Base-by-base conservation (phyloP, 2,797 vertebrate genomes). In the Alauda arvensis region DNA sequence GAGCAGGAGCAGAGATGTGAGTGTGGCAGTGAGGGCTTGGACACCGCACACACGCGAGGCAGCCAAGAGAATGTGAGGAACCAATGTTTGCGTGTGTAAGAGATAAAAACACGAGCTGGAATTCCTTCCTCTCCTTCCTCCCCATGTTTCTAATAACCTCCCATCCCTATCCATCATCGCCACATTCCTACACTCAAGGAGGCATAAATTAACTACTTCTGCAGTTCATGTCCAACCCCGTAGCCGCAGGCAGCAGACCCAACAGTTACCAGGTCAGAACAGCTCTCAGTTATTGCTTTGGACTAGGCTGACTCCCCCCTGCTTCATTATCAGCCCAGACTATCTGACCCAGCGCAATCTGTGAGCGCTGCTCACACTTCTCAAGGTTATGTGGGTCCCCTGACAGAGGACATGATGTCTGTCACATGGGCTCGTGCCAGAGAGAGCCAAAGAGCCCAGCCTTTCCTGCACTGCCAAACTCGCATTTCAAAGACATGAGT, bases 401-500 rank as follows among this genome's bases (percentile, higher is more conserved):
- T 94, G 95, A 95, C 77, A 94, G 91, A 95, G 95, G 93, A 96
- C 87, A 84, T 93, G 95, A 96, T 96, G 95, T 95, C 94, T 95
- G 94, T 96, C 96, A 94, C 88, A 89, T 95, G 95, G 93, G 94
- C 89, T 90, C 37, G 4, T 95, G 94, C 92, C 95, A 93, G 77
- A 82, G 84, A 89, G 90, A 96, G 94, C 96, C 95, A 96, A 95
- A 92, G 92, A 92, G 33, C 94, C 96, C 94, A 96, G 96, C 95
- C 95, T 94, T 93, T 78, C 88, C 92, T 94, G 80, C 83, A 69
- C 92, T 97, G 97, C 97, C 97, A 97, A 96, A 96, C 93, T 90
- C 84, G 1, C 96, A 97, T 97, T 97, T 97, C 97, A 97, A 97
- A 97, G 96, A 95, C 89, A 37, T 97, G 97, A 97, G 96, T 94